phyloP scores from a whole-genome alignment of 2,113 vertebrate species.

The Dermatemys mawii region DNA sequence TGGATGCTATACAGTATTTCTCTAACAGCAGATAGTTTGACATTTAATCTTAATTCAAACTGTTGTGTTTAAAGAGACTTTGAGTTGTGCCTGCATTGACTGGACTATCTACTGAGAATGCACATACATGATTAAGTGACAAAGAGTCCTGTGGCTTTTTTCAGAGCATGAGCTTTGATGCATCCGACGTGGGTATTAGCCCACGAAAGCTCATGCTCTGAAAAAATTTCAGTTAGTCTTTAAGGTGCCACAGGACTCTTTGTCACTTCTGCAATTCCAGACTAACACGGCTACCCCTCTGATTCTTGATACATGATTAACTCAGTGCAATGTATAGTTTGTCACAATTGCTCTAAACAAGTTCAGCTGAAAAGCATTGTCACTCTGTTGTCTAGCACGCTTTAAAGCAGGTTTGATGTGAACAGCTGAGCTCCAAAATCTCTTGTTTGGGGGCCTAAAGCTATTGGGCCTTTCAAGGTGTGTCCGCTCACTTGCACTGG shows the following conservation, averaged over 20 bases:
- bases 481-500: not conserved
- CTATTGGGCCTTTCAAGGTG: not conserved
- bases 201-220: no score
- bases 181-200: no score
- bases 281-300: no score
- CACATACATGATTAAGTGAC: not conserved
- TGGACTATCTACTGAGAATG: constrained; percentile 8
- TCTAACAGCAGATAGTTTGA: not conserved
- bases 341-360: not conserved
- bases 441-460: not conserved
- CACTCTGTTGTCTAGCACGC: not conserved
- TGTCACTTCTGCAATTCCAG: no score
- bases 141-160: no score
- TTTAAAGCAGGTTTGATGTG: not conserved
- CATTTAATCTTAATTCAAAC: constrained; percentile 1
- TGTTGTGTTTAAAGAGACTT: not conserved
- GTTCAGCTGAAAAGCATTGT: not conserved
- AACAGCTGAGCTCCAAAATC: not conserved
- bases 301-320: not conserved
- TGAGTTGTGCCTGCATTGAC: constrained; percentile 2
- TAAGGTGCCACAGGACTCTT: no score
- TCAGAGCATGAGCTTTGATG: no score
- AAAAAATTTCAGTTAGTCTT: no score
- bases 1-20: not conserved
- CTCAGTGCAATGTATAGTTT: not conserved